Evolutionary conservation across 2,888 invertebrate genomes (phyloP).

Genomic region (Alentia gelatinosa): DNA sequence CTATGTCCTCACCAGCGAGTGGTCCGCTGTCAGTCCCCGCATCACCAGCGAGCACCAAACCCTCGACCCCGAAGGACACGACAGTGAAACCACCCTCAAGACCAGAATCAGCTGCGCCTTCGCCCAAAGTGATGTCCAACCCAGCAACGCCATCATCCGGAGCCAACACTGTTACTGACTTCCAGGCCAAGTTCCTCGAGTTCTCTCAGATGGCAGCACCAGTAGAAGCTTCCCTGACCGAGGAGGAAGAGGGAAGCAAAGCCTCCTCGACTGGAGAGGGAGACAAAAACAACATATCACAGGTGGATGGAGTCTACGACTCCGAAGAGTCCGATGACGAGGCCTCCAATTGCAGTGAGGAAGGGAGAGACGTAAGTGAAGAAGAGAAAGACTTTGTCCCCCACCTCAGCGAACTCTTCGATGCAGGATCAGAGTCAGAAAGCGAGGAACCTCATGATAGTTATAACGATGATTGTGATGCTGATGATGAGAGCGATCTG

Average conservation of each 20-base stretch:
- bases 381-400: neutral
- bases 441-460: slow-evolving; percentile 31
- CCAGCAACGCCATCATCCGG: slow-evolving; percentile 23
- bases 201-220: slow-evolving; percentile 73
- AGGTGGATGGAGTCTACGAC: slow-evolving; percentile 30
- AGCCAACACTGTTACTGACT: slow-evolving; percentile 65
- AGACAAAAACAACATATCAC: neutral
- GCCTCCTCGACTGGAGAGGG: neutral
- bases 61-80: slow-evolving; percentile 10
- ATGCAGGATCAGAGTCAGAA: slow-evolving; percentile 25
- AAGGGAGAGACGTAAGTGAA: neutral
- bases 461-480: neutral
- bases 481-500: slow-evolving; percentile 2
- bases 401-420: slow-evolving; percentile 22
- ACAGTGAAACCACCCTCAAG: neutral
- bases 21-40: neutral
- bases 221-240: neutral
- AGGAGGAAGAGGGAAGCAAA: neutral
- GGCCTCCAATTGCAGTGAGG: slow-evolving; percentile 20
- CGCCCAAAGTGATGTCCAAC: slow-evolving; percentile 34
- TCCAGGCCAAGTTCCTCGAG: slow-evolving; percentile 79
- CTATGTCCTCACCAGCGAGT: neutral
- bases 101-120: slow-evolving; percentile 24
- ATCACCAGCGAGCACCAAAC: slow-evolving; percentile 1
- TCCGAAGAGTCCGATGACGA: slow-evolving; percentile 15